Evolutionary conservation across 2,797 vertebrate species (phyloP), one percentile per base, ranked within the genome.

Genomic region (Arvicola amphibius): DNA sequence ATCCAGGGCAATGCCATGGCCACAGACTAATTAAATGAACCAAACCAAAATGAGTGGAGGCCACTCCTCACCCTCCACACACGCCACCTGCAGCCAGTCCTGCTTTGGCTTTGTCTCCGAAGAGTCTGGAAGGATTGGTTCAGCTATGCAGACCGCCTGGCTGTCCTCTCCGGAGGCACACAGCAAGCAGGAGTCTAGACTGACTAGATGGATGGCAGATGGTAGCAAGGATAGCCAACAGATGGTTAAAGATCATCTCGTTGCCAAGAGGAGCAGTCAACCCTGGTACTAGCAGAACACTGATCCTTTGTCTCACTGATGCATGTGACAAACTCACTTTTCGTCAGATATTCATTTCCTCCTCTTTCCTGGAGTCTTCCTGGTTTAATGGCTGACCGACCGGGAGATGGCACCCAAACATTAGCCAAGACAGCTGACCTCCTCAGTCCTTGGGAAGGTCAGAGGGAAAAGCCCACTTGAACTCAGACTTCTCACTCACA

Each of bases 231-330:
- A n/a, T 94, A 37, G 77, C 37, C 74, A 40, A 40, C 95, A 97
- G 95, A 95, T 96, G 90, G 91, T 71, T 16, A 88, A 94, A 95
- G 51, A 3, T 40, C 94, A 19, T 51, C 73, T 86, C 84, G 27
- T 88, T 97, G 78, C 94, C 88, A 95, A 91, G 46, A 90, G 77
- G 43, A 90, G 29, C 74, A 73, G 51, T 90, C 83, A 96, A 92
- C 65, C 17, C 61, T 48, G 69, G 59, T 91, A 40, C 79, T 43
- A 78, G 65, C 19, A 94, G 80, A 96, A 76, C n/a, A 67, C 56
- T 84, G 76, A 91, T 43, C 91, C 65, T 97, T 96, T 97, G 92
- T 95, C 88, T 95, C 65, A 90, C 8, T 88, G 83, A 91, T 85
- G 48, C 88, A 92, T 40, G 19, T 76, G 88, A 95, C 46, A 90